Evolutionary conservation across 2,888 invertebrate genomes (phyloP).

Genomic region (Stenodema calcarata): DNA sequence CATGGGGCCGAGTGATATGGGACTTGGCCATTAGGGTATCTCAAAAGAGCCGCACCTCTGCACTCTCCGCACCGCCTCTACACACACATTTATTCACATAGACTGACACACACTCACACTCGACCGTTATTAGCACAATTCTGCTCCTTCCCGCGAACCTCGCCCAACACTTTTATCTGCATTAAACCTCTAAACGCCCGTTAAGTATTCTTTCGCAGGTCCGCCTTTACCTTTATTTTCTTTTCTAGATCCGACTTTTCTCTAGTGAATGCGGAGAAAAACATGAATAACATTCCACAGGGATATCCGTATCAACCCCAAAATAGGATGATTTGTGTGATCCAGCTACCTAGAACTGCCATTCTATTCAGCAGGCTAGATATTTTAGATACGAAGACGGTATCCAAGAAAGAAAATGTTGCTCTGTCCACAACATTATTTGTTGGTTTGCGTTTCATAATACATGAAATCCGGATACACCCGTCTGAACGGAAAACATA

Average conservation of each 20-base stretch:
- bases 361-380: too few species aligned
- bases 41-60: background rate
- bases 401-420: too few species aligned
- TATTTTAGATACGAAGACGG: too few species aligned
- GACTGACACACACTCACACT: background rate
- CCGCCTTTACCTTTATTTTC: background rate
- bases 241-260: background rate
- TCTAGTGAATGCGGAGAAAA: background rate
- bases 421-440: too few species aligned
- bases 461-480: too few species aligned
- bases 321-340: too few species aligned
- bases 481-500: too few species aligned
- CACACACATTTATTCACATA: background rate
- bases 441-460: too few species aligned
- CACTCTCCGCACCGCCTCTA: background rate
- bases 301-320: too few species aligned
- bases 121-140: background rate
- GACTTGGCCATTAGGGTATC: slow-evolving; percentile 18
- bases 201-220: background rate
- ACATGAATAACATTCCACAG: too few species aligned
- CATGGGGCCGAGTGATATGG: slow-evolving; percentile 31
- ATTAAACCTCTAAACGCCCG: background rate
- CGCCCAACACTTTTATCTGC: background rate
- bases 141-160: background rate
- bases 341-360: too few species aligned